Evolutionary conservation across 2,888 invertebrate genomes (phyloP).

Genomic region (Chirona hameri): DNA sequence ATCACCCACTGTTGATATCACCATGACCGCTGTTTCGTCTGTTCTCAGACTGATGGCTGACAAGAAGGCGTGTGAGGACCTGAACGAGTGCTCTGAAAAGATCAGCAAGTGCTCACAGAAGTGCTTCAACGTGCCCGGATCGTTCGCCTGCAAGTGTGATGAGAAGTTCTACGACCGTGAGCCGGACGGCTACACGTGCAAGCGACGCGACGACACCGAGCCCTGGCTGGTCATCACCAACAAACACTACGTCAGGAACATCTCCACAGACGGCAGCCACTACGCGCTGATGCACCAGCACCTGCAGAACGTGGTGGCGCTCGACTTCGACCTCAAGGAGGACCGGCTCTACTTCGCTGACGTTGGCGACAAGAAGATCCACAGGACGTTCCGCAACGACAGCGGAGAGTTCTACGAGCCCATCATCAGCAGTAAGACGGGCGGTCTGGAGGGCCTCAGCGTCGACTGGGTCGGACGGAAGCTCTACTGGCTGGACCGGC

Average conservation of each 20-base stretch:
- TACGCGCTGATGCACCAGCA: constrained; percentile 86
- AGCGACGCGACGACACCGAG: constrained; percentile 70
- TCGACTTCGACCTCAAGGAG: constrained; percentile 84
- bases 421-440: constrained; percentile 86
- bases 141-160: constrained; percentile 93
- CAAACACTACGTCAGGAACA: constrained; percentile 94
- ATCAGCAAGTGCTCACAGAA: constrained; percentile 90
- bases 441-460: constrained; percentile 94
- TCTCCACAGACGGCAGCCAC: constrained; percentile 80
- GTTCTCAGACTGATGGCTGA: constrained; percentile 65
- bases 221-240: constrained; percentile 95
- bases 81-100: constrained; percentile 83
- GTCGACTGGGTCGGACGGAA: constrained; percentile 96
- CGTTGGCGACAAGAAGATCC: constrained; percentile 91
- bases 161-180: constrained; percentile 83
- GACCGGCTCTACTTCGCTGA: constrained; percentile 92
- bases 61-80: constrained; percentile 85
- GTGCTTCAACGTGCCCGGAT: constrained; percentile 92
- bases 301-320: constrained; percentile 91
- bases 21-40: not conserved
- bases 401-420: constrained; percentile 47
- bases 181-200: constrained; percentile 82
- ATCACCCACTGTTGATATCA: not conserved
- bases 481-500: constrained; percentile 94
- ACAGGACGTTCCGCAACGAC: constrained; percentile 57